Conservation (phyloP, 2,888 invertebrate genomes). For the Rotaria sp. region DNA sequence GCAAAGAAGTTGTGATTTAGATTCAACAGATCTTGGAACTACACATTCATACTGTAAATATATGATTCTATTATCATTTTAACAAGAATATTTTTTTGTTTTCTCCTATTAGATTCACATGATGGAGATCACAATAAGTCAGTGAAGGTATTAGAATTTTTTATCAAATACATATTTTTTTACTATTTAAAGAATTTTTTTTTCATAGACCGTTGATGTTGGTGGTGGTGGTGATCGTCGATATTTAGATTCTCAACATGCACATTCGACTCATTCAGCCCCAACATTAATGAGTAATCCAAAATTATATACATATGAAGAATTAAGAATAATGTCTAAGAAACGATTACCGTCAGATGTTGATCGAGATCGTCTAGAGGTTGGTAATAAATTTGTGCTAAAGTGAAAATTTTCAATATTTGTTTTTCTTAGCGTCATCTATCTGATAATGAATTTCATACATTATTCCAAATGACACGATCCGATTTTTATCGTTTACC, state of each 20-base stretch:
- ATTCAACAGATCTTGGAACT: neutral
- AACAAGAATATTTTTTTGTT: neutral
- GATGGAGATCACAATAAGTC: conserved; percentile 26
- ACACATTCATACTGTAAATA: conserved; percentile 26
- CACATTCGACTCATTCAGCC: conserved; percentile 35
- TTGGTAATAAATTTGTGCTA: conserved; percentile 54
- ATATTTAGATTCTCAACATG: conserved; percentile 19
- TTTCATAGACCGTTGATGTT: neutral
- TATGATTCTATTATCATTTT: too few relatives aligned
- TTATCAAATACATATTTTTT: neutral
- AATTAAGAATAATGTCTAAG: conserved; percentile 76
- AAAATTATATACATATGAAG: conserved; percentile 64
- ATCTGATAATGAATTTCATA: conserved; percentile 89
- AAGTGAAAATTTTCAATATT: neutral
- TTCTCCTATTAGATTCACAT: neutral
- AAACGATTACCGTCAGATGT: conserved; percentile 92
- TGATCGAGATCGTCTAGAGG: conserved; percentile 89
- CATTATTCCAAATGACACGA: conserved; percentile 77
- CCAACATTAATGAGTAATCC: conserved; percentile 31
- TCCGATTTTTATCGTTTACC: conserved; percentile 93
- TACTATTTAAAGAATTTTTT: neutral
- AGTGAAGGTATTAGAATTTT: neutral
- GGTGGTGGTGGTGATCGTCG: neutral
- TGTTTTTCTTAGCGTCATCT: conserved; percentile 74
- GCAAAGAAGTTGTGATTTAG: conserved; percentile 30